Conservation (phyloP, 2,797 vertebrate species). For the Semaprochilodus insignis region DNA sequence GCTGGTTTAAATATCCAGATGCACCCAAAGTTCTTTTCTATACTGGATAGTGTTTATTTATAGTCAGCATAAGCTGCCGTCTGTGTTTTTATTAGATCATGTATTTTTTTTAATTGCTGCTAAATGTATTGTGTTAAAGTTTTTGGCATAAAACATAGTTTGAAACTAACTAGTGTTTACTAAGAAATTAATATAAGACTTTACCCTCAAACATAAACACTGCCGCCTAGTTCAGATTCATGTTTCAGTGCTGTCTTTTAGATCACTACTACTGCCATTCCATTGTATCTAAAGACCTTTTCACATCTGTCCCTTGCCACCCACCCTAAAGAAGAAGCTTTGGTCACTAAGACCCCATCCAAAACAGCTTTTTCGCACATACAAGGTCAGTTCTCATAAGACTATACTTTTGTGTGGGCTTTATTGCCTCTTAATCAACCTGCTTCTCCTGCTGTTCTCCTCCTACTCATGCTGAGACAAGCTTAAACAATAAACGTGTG, state of each 20-base stretch:
- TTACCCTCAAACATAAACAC: no score
- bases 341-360: not conserved
- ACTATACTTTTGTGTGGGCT: not conserved
- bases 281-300: not conserved
- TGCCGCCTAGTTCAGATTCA: no score
- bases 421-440: conserved; percentile 32
- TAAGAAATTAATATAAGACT: no score
- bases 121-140: no score
- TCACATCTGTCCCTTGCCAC: not conserved
- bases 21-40: no score
- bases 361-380: not conserved
- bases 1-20: no score
- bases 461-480: conserved; percentile 18
- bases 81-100: no score
- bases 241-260: not conserved
- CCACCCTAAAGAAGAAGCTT: not conserved
- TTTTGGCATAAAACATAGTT: no score
- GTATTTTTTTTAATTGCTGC: no score
- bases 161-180: no score
- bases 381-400: conserved; percentile 5
- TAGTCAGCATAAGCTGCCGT: no score
- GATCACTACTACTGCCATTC: not conserved
- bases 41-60: no score
- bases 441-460: not conserved
- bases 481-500: not conserved